Evolutionary conservation across 2,797 vertebrate species (phyloP).

Genomic region (Spatula versicolor): DNA sequence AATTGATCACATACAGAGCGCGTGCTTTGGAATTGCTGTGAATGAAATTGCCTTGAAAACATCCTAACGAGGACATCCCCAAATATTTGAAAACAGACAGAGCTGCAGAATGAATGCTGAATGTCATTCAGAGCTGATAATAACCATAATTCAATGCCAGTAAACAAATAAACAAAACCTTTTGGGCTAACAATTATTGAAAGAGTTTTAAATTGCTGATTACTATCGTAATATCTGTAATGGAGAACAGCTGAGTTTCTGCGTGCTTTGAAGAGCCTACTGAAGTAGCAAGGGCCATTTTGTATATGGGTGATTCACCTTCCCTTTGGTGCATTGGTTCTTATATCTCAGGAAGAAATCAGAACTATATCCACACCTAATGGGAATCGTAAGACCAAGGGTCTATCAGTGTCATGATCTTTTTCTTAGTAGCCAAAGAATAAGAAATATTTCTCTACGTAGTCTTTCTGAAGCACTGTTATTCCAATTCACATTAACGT

Average conservation of each 20-base stretch:
- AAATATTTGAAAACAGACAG: constrained; percentile 62
- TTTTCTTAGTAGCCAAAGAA: background rate
- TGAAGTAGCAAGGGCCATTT: background rate
- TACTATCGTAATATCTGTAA: constrained; percentile 59
- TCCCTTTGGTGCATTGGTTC: background rate
- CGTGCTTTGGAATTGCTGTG: constrained; percentile 48
- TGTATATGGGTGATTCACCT: background rate
- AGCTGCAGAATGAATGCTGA: constrained; percentile 52
- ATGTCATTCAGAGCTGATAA: constrained; percentile 64
- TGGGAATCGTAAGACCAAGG: background rate
- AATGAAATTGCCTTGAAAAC: constrained; percentile 53
- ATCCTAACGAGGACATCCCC: constrained; percentile 44
- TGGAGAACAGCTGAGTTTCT: constrained; percentile 73
- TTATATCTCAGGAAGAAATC: background rate
- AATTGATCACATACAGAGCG: constrained; percentile 27
- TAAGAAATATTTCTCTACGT: background rate
- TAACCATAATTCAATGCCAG: constrained; percentile 46
- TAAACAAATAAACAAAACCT: constrained; percentile 72
- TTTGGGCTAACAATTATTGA: constrained; percentile 56
- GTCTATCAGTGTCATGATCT: background rate
- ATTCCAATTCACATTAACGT: background rate
- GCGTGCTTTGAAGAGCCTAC: constrained; percentile 14
- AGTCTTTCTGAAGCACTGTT: background rate
- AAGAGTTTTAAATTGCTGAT: constrained; percentile 65
- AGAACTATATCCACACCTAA: background rate